Percentiles rank a stretch among this genome's conserved stretches.
phyloP scores from a whole-genome alignment of 1,140 invertebrate genomes.

The Panagrolaimus sp. region DNA sequence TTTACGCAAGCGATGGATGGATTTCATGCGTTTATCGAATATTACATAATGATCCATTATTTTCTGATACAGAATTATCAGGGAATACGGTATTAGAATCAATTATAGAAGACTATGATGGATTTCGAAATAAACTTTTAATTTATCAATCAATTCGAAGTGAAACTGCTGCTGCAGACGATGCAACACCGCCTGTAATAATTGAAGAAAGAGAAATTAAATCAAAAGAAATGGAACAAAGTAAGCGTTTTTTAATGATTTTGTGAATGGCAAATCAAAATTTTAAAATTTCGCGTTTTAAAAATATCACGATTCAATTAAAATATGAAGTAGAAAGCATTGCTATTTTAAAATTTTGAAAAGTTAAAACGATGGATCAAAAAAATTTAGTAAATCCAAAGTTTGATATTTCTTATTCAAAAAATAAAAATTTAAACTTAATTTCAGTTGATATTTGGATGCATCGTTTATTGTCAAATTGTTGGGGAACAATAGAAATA shows the following conservation, averaged over 20 bases:
- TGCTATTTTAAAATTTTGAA: no score
- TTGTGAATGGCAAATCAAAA: no score
- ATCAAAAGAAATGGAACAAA: not conserved
- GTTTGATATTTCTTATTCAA: no score
- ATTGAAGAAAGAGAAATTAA: slow-evolving; percentile 1
- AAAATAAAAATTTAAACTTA: no score
- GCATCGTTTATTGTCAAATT: not conserved
- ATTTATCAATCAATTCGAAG: slow-evolving; percentile 7
- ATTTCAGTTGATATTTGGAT: not conserved
- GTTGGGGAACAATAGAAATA: not conserved
- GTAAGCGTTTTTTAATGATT: no score
- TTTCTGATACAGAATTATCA: no score
- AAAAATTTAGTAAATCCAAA: no score
- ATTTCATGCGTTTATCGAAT: not conserved
- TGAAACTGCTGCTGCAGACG: not conserved
- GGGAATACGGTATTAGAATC: no score
- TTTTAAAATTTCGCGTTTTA: no score
- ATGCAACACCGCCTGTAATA: not conserved
- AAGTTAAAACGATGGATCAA: no score
- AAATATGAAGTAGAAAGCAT: no score
- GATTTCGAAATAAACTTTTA: not conserved
- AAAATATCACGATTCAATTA: no score
- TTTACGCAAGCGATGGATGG: slow-evolving; percentile 2
- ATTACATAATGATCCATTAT: not conserved
- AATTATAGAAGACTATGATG: not conserved